phyloP scores from a whole-genome alignment of 2,797 vertebrate species.

The Acanthornis magna region DNA sequence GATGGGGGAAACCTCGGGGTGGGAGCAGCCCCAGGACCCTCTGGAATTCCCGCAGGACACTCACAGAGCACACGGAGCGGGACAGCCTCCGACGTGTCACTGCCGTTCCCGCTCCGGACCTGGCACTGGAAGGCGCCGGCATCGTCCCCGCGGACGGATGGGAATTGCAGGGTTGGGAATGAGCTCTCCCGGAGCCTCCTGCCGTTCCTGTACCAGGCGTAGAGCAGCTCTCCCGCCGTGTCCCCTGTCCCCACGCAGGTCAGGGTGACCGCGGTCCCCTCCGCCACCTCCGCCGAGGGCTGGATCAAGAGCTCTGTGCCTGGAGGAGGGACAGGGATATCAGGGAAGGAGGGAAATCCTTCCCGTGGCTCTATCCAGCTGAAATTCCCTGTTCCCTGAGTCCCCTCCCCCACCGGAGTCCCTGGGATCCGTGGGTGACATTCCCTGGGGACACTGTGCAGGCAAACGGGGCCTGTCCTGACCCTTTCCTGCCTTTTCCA shows the following conservation, averaged over 20 bases:
- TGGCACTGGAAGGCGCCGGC: slow-evolving; percentile 68
- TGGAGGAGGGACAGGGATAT: neutral
- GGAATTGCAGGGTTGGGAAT: slow-evolving; percentile 13
- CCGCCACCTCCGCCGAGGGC: slow-evolving; percentile 53
- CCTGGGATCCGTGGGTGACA: fast-evolving
- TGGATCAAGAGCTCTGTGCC: slow-evolving; percentile 50
- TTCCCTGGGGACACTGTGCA: neutral
- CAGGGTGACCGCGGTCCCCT: slow-evolving; percentile 65
- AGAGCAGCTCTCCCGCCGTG: neutral
- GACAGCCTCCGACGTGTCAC: neutral
- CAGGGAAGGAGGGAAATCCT: neutral
- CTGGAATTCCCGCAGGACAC: neutral
- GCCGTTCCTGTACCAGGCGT: slow-evolving; percentile 70
- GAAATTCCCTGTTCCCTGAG: neutral
- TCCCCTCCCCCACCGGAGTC: fast-evolving
- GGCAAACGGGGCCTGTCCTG: fast-evolving
- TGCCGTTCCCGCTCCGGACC: neutral
- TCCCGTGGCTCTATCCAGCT: fast-evolving
- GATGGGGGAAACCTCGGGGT: fast-evolving
- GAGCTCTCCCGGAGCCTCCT: slow-evolving; percentile 23
- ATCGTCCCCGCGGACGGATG: neutral
- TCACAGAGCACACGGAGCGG: slow-evolving; percentile 67
- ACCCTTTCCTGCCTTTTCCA: fast-evolving
- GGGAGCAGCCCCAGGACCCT: neutral
- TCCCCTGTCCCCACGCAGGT: slow-evolving; percentile 47